Evolutionary conservation across 2,888 invertebrate species (phyloP), one percentile per base, ranked within the genome.

Genomic region (Drosophila gaucha): DNA sequence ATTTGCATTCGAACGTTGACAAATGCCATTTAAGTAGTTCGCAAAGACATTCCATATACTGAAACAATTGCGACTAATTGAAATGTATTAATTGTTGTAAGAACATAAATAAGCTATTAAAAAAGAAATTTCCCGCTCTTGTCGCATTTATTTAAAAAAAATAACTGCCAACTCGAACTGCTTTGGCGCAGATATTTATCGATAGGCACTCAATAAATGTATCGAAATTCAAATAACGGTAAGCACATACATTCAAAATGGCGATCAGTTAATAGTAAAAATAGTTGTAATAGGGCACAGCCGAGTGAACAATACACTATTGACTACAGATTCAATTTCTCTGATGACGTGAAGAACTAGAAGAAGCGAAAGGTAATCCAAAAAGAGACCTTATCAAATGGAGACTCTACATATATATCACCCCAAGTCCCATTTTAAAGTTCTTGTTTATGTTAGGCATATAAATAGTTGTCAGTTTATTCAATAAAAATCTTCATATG

Each of bases 391-490:
- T n/a, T n/a, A n/a, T n/a, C n/a, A n/a, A n/a, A n/a, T n/a, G n/a
- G n/a, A n/a, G n/a, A n/a, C n/a, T n/a, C n/a, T n/a, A n/a, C 22
- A 22, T 22, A 2, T 5, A 22, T 18, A 5, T 0, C 2, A 9
- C n/a, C 20, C n/a, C n/a, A 8, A 24, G 0, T 6, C 16, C 59
- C 33, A 41, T 22, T 22, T 2, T 14, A 6, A 46, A 60, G 33
- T 12, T 10, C 10, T n/a, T 12, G n/a, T 38, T 62, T 6, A 9
- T 51, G 50, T 63, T 74, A 24, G 20, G 69, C 74, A 56, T 68
- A 71, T 71, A 74, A 71, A 68, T 52, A 31, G 33, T 74, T 47
- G 52, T 67, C 31, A 63, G 43, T 71, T 71, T 71, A 71, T 71
- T 71, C 8, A 71, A 63, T 69, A 57, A 74, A 74, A 62, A 39